phyloP scores from a whole-genome alignment of 2,888 invertebrate species.

The Osedax frankpressi region DNA sequence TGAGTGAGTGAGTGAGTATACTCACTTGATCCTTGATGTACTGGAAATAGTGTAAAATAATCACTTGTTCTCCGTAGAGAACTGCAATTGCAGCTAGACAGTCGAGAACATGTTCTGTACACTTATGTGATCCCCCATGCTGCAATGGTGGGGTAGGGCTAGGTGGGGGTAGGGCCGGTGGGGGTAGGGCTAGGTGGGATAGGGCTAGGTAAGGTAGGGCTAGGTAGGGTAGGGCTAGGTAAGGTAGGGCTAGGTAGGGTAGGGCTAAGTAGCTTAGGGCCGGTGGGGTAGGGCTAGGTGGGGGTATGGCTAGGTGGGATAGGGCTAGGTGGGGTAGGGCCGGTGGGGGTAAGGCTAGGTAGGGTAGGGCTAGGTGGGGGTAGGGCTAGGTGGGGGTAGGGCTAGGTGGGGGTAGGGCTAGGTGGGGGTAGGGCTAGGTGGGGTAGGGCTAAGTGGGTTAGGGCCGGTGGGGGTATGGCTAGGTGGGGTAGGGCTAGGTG shows the following conservation, averaged over 20 bases:
- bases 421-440: not conserved
- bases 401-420: slow-evolving; percentile 29
- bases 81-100: slow-evolving; percentile 73
- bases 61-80: slow-evolving; percentile 44
- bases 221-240: not conserved
- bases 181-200: no score
- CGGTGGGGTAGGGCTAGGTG: no score
- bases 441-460: slow-evolving; percentile 15
- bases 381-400: slow-evolving; percentile 12
- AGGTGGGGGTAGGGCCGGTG: no score
- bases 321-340: no score
- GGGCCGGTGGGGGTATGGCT: not conserved
- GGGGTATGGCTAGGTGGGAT: no score
- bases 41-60: slow-evolving; percentile 42
- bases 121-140: not conserved
- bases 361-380: no score
- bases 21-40: slow-evolving; percentile 41
- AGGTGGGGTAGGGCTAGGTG: slow-evolving; percentile 23
- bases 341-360: no score
- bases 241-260: slow-evolving; percentile 29
- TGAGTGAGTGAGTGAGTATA: slow-evolving; percentile 5
- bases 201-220: not conserved
- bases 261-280: not conserved
- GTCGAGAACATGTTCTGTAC: slow-evolving; percentile 61
- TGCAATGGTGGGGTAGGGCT: slow-evolving; percentile 16